Evolutionary conservation across 2,113 vertebrate species (phyloP), one percentile per base, ranked within the genome.

Genomic region (Caranx melampygus): DNA sequence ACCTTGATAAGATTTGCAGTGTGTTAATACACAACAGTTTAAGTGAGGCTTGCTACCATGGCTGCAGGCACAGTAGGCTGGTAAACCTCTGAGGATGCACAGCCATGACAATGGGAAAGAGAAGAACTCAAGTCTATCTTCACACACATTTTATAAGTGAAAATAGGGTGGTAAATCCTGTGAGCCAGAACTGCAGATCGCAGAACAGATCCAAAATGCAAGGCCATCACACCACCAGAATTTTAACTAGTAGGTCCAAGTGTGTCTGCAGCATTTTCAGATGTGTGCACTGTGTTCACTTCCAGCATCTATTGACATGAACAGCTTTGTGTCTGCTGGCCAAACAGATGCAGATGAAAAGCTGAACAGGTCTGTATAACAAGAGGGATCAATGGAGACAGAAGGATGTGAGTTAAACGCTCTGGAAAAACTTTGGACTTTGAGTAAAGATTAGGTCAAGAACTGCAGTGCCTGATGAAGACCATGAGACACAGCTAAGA

Each of bases 1-100:
- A 55, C 26, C 51, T 21, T 84, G 51, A 42, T 40, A 49, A 15
- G 55, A n/a, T 47, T 66, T 49, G 47, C 47, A 40, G 51, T 21
- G 18, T 37, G n/a, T 58, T 62, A 61, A 55, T 47, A 47, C 40
- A 58, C 21, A 42, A 47, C 66, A 64, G 14, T 45, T 59, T 4
- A 66, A 21, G 52, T 34, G 52, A 21, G 33, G 21, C 51, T 20
- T 21, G 73, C 66, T 78, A 37, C 74, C 45, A 31, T 72, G 68
- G 51, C 75, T 65, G 21, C 64, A 18, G 62, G 18, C 14, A n/a
- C 34, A 45, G 3, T n/a, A 54, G n/a, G 35, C 68, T 59, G 78
- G 6, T n/a, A 16, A 57, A 58, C 42, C 35, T 40, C 16, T 72
- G 44, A 65, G 9, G 60, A 49, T 47, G 5, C 20, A 63, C 49